Evolutionary conservation across 1,140 invertebrate genomes (phyloP).

Genomic region (Anoplolepis gracilipes): DNA sequence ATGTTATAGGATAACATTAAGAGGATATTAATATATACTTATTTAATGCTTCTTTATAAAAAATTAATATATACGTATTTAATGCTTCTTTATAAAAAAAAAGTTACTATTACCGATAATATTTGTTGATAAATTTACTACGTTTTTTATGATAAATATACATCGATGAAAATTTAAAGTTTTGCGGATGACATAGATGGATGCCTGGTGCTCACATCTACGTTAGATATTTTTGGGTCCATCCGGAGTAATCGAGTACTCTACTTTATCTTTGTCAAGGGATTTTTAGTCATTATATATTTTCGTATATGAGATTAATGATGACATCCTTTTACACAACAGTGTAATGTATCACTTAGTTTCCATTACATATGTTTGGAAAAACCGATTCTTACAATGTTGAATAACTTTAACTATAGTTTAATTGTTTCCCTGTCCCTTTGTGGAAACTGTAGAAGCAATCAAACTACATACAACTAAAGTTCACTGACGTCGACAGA

Average conservation of each 20-base stretch:
- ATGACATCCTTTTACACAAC: not conserved
- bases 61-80: too few species aligned
- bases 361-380: constrained; percentile 29
- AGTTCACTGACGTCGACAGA: constrained; percentile 15
- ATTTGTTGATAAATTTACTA: not conserved
- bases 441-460: constrained; percentile 5
- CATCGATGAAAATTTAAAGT: not conserved
- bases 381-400: constrained; percentile 20
- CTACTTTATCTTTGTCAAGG: constrained; percentile 37
- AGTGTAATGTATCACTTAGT: constrained; percentile 17
- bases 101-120: too few species aligned
- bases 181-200: constrained; percentile 20
- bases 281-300: constrained; percentile 44
- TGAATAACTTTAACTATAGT: constrained; percentile 36
- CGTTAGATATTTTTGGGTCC: not conserved
- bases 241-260: not conserved
- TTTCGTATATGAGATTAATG: constrained; percentile 27
- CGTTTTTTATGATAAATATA: constrained; percentile 14
- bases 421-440: constrained; percentile 43
- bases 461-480: constrained; percentile 38
- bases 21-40: not conserved
- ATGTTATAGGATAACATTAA: not conserved
- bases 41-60: too few species aligned
- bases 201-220: not conserved
- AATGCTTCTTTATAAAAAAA: too few species aligned